Conservation (phyloP, 1,140 invertebrate genomes). For the Drosophila lacteicornis region DNA sequence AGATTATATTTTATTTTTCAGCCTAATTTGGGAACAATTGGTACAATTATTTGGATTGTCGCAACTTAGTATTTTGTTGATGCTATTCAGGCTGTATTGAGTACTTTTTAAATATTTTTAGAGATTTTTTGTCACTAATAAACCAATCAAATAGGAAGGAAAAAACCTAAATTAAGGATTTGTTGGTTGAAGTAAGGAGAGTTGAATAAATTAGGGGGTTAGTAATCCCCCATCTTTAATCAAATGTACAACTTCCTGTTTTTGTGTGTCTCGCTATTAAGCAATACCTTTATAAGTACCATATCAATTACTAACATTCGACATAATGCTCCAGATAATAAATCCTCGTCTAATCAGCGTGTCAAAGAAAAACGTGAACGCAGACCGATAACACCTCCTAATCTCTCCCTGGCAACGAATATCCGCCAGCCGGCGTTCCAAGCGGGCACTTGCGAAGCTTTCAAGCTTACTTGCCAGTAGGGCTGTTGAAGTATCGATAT, state of each 20-base stretch:
- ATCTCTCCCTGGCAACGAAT: slow-evolving; percentile 42
- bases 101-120: no score
- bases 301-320: slow-evolving; percentile 8
- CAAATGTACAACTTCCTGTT: not conserved
- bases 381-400: slow-evolving; percentile 36
- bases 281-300: not conserved
- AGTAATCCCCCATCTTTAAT: not conserved
- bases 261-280: not conserved
- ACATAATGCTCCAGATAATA: slow-evolving; percentile 15
- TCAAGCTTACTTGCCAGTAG: not conserved
- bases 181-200: no score
- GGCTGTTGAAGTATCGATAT: not conserved
- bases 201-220: not conserved
- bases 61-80: no score
- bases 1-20: not conserved
- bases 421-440: slow-evolving; percentile 7
- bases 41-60: not conserved
- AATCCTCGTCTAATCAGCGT: slow-evolving; percentile 22
- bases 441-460: slow-evolving; percentile 17
- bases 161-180: no score
- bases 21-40: not conserved
- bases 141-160: no score
- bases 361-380: slow-evolving; percentile 39
- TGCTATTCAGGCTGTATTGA: no score
- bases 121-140: no score